phyloP scores from a whole-genome alignment of 2,888 invertebrate genomes.

The Chymomyza amoena region DNA sequence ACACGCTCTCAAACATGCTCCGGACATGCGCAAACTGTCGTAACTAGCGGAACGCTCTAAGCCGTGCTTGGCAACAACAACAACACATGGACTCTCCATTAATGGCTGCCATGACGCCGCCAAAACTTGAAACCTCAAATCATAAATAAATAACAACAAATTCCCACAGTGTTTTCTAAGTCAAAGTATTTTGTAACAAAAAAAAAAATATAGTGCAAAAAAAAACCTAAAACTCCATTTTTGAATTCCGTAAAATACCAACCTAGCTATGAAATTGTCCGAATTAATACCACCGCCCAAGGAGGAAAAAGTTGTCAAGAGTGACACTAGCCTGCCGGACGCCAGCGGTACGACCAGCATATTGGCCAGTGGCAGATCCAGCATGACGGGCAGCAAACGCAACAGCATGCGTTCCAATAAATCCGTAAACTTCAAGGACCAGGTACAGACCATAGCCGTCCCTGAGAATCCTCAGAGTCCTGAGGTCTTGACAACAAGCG shows the following conservation, averaged over 20 bases:
- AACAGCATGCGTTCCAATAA: background rate
- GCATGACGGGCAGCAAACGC: background rate
- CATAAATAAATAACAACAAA: background rate
- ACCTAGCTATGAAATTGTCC: background rate
- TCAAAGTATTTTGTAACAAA: background rate
- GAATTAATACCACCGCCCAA: background rate
- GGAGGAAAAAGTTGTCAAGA: no score
- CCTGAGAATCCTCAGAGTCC: background rate
- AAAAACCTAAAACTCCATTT: background rate
- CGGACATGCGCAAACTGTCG: no score
- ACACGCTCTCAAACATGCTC: no score
- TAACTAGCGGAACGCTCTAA: background rate
- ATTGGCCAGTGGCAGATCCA: background rate
- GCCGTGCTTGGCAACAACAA: background rate
- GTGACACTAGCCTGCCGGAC: no score
- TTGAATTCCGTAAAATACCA: background rate
- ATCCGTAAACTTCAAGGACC: background rate
- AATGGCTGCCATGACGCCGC: background rate
- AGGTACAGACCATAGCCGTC: background rate
- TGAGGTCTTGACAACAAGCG: constrained; percentile 56
- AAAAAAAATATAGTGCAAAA: background rate
- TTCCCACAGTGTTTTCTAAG: background rate
- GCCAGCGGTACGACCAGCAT: background rate
- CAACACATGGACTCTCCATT: background rate
- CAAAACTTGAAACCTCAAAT: background rate